Percentiles rank a stretch among this genome's conserved stretches.
These are phyloP conservation scores for Papilio aristodemus DNA, from an alignment of 1,140 invertebrate genomes.

Conservation along the genomic window DNA sequence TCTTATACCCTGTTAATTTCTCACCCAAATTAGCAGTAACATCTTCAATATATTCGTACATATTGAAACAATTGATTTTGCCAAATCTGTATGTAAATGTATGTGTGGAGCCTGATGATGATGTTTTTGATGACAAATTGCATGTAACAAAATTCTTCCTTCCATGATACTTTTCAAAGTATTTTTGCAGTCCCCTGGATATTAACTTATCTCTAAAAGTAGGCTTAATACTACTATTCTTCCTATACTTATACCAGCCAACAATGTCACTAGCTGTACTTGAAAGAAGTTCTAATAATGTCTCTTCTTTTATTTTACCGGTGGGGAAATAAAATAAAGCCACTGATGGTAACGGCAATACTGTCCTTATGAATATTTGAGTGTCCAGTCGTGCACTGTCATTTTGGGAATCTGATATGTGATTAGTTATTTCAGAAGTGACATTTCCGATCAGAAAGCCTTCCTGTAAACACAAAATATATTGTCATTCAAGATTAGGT, in stretches of 20 bases:
- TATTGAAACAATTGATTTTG: constrained; percentile 74
- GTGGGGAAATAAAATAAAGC: constrained; percentile 80
- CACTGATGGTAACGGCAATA: constrained; percentile 79
- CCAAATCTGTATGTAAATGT: constrained; percentile 81
- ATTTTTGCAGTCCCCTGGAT: constrained; percentile 81
- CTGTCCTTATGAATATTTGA: constrained; percentile 82
- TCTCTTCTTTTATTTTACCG: constrained; percentile 80
- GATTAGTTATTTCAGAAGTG: constrained; percentile 82
- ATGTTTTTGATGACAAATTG: constrained; percentile 76
- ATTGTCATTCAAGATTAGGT: constrained; percentile 21
- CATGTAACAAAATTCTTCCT: constrained; percentile 80
- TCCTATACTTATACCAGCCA: constrained; percentile 84
- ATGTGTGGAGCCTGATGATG: constrained; percentile 78
- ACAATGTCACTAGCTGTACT: constrained; percentile 81
- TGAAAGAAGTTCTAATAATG: constrained; percentile 76
- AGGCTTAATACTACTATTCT: constrained; percentile 74
- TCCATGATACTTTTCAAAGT: constrained; percentile 76
- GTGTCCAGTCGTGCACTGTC: constrained; percentile 81
- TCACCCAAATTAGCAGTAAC: constrained; percentile 77
- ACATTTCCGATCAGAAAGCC: constrained; percentile 84
- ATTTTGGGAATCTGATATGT: constrained; percentile 83
- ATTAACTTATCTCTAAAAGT: constrained; percentile 82
- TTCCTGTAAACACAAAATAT: constrained; percentile 79
- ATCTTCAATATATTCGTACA: constrained; percentile 75
- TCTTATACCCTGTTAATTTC: constrained; percentile 71